Evolutionary conservation across 1,140 invertebrate genomes (phyloP), one percentile per base, ranked within the genome.

Genomic region (Drosophila tani): DNA sequence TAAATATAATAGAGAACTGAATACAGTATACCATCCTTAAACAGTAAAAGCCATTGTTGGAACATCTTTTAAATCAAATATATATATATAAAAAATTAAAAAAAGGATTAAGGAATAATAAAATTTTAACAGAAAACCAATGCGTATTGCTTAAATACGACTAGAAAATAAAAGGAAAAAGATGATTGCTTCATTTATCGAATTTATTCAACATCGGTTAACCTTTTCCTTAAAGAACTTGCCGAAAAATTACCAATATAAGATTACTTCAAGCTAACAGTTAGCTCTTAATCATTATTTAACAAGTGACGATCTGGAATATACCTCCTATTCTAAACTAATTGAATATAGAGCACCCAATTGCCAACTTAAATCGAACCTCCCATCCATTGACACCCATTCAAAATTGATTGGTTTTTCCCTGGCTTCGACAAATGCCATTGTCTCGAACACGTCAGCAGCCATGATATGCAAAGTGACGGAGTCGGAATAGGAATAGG

Each of bases 371-470:
- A 9, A 63, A 12, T 14, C 17, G 7, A 5, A 14, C 12, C 15
- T 3, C 8, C 8, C 27, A 17, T 32, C 35, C 9, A 71, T 27
- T 32, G 46, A 38, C 58, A 27, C 53, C 70, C 64, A 51, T 74
- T 40, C 75, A 79, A 40, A 56, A 83, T 82, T 83, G 82, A 83
- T 83, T 85, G 67, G 51, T 71, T 83, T 84, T 73, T 83, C 64
- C 59, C 21, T 32, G 32, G 7, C 50, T 56, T 35, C 24, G 15
- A 27, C 81, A 83, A 82, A 65, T 75, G 75, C 43, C 59, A 75
- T 43, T 63, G 51, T 35, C 51, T 38, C 21, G 35, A 40, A 51
- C 64, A 81, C 78, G 73, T 81, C 67, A 68, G 32, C 58, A 47
- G 27, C 58, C 11, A 35, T 68, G 74, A 82, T 84, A 84, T 84